phyloP scores from a whole-genome alignment of 2,888 invertebrate genomes.

The Drosophila vallismaia region DNA sequence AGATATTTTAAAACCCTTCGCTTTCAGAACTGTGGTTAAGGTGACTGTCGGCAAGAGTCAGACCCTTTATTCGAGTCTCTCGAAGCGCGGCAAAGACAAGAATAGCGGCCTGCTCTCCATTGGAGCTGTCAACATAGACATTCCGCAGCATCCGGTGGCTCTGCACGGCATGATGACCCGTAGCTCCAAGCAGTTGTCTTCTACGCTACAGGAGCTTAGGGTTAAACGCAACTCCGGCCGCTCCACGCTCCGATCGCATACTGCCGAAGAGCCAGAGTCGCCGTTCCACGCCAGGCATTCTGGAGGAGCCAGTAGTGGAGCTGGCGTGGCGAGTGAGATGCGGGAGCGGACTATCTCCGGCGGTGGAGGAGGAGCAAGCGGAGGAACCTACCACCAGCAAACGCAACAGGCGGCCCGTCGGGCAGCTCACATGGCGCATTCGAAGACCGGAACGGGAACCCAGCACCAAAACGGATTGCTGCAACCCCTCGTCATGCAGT shows the following conservation, averaged over 20 bases:
- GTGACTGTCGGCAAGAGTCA: constrained; percentile 96
- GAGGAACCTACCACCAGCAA: constrained; percentile 59
- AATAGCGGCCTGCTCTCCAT: constrained; percentile 93
- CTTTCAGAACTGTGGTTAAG: constrained; percentile 93
- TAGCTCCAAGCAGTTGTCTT: constrained; percentile 95
- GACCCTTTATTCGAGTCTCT: constrained; percentile 94
- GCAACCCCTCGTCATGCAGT: constrained; percentile 94
- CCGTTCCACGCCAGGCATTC: constrained; percentile 82
- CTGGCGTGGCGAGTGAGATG: constrained; percentile 63
- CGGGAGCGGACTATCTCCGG: constrained; percentile 75
- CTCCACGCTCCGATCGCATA: constrained; percentile 86
- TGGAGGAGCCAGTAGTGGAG: constrained; percentile 66
- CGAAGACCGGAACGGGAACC: constrained; percentile 75
- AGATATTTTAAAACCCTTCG: background rate
- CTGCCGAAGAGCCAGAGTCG: constrained; percentile 86
- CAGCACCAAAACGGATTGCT: constrained; percentile 87
- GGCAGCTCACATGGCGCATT: constrained; percentile 65
- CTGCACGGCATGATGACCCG: constrained; percentile 99
- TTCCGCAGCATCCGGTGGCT: constrained; percentile 99
- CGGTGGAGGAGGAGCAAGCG: constrained; percentile 53
- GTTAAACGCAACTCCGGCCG: constrained; percentile 92
- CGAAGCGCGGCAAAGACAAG: constrained; percentile 90
- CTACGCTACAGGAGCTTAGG: constrained; percentile 94
- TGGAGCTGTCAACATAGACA: constrained; percentile 95
- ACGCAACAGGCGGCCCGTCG: constrained; percentile 73